A percentile compares a stretch with the other conserved stretches of the same genome.
phyloP scores from a whole-genome alignment of 2,113 vertebrate genomes.

The Rattus norvegicus region DNA sequence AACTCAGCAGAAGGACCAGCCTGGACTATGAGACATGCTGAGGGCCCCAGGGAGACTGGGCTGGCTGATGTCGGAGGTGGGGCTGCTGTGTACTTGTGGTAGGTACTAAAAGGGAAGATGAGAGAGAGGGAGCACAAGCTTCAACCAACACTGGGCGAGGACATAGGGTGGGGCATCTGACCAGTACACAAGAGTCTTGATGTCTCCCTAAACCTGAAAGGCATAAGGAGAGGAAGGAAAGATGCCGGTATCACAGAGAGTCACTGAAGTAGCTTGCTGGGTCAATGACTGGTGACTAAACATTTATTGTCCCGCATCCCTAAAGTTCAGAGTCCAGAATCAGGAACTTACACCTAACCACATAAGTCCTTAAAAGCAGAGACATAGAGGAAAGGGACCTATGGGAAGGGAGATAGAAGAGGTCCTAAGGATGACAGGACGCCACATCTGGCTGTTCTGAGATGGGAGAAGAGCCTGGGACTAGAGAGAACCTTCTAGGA shows the following conservation, averaged over 20 bases:
- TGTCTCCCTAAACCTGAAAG: background rate
- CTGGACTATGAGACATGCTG: background rate
- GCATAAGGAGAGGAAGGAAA: background rate
- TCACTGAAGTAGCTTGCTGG: background rate
- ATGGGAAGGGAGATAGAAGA: background rate
- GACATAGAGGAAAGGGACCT: background rate
- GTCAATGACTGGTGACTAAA: background rate
- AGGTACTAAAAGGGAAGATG: background rate
- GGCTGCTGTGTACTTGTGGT: background rate
- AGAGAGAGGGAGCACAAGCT: too few relatives aligned
- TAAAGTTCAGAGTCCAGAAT: background rate
- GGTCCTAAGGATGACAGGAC: background rate
- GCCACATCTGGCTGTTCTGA: background rate
- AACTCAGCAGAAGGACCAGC: background rate
- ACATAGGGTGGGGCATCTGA: background rate
- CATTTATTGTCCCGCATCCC: background rate
- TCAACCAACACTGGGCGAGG: background rate
- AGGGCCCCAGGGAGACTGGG: background rate
- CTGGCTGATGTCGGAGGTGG: background rate
- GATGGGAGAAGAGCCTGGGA: background rate
- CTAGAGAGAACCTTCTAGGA: background rate
- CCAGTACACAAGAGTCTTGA: background rate
- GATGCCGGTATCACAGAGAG: background rate
- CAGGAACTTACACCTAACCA: background rate
- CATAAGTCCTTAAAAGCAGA: background rate